phyloP scores from a whole-genome alignment of 2,888 invertebrate genomes.

The Bimastos eiseni region DNA sequence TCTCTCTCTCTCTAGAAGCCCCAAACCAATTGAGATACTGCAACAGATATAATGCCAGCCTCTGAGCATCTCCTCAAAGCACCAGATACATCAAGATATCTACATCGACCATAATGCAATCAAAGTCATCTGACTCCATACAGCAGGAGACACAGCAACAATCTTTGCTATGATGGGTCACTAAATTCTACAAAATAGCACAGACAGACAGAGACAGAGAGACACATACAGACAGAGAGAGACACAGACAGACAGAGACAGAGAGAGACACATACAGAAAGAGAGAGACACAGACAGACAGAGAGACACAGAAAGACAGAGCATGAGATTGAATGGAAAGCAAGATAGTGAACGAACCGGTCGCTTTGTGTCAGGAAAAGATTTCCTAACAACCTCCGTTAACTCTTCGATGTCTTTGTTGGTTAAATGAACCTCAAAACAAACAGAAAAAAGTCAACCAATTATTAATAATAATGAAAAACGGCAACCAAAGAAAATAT shows the following conservation, averaged over 20 bases:
- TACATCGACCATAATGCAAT: no score
- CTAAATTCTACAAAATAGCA: no score
- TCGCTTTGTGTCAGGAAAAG: slow-evolving; percentile 20
- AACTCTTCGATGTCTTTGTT: slow-evolving; percentile 37
- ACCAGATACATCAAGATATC: no score
- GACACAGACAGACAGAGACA: neutral
- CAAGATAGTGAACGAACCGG: slow-evolving; percentile 8
- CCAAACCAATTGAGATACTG: no score
- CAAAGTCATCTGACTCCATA: no score
- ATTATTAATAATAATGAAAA: neutral
- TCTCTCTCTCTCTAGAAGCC: no score
- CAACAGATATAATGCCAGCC: no score
- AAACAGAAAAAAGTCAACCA: neutral
- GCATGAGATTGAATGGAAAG: no score
- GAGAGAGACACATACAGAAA: neutral
- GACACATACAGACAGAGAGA: neutral
- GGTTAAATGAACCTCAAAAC: slow-evolving; percentile 32
- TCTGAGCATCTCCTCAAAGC: no score
- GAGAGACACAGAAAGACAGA: neutral
- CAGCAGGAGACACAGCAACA: no score
- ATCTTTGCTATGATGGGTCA: no score
- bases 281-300: neutral
- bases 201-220: neutral
- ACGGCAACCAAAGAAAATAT: neutral
- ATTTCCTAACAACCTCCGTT: slow-evolving; percentile 15